Evolutionary conservation across 2,797 vertebrate genomes (phyloP).

Genomic region (Cirrhinus mrigala): DNA sequence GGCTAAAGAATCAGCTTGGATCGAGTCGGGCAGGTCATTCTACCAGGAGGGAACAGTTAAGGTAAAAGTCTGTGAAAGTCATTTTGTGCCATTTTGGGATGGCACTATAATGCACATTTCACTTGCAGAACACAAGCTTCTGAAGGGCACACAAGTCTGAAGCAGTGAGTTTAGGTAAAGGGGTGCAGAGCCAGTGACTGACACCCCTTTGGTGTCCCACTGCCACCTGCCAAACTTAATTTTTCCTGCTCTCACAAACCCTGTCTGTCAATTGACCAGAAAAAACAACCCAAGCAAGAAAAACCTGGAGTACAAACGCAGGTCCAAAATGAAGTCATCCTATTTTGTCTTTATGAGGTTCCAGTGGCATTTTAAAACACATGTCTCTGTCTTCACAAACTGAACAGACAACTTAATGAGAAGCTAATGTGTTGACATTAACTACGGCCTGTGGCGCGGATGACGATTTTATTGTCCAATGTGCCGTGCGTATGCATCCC

Average conservation of each 20-base stretch:
- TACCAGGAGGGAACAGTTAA: no score
- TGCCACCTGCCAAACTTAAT: not conserved
- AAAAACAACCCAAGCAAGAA: constrained; percentile 5
- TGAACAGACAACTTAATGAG: constrained; percentile 21
- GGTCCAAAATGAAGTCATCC: constrained; percentile 16
- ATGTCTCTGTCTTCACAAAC: not conserved
- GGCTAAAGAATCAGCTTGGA: no score
- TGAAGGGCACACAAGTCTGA: no score
- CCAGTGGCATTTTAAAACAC: constrained; percentile 37
- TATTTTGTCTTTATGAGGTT: constrained; percentile 37
- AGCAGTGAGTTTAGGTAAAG: no score
- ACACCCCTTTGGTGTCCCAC: not conserved
- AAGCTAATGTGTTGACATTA: constrained; percentile 35
- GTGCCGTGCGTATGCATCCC: constrained; percentile 31
- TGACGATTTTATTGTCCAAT: constrained; percentile 39
- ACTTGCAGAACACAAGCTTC: no score
- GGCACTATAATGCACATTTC: no score
- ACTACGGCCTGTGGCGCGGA: constrained; percentile 15
- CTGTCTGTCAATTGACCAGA: not conserved
- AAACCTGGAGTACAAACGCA: constrained; percentile 27
- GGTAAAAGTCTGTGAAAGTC: no score
- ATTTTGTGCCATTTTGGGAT: no score
- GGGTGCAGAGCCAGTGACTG: no score
- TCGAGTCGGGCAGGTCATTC: no score
- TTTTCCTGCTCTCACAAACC: not conserved